phyloP scores from a whole-genome alignment of 2,113 vertebrate genomes.

The Thomomys bottae region DNA sequence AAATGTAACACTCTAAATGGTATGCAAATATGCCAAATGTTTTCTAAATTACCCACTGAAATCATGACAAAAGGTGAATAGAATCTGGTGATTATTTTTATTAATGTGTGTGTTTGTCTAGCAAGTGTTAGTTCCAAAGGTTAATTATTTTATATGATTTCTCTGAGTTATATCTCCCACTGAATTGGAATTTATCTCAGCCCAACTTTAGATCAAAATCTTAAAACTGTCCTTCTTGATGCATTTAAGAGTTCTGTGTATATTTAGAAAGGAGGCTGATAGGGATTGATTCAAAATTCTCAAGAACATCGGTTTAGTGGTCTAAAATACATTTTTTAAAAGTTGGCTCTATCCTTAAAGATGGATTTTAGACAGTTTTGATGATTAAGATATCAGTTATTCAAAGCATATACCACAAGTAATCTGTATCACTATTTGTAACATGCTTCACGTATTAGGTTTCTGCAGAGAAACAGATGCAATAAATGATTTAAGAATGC shows the following conservation, averaged over 20 bases:
- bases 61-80: conserved; percentile 80
- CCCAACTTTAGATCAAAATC: conserved; percentile 42
- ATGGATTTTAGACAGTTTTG: background rate
- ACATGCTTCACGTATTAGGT: background rate
- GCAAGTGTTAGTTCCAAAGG: conserved; percentile 84
- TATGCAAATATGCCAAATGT: conserved; percentile 79
- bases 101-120: conserved; percentile 76
- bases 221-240: conserved; percentile 27
- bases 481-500: background rate
- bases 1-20: conserved; percentile 45
- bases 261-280: background rate
- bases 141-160: conserved; percentile 87
- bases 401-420: background rate
- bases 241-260: background rate
- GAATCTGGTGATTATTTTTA: conserved; percentile 83
- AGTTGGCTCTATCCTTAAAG: background rate
- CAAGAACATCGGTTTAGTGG: background rate
- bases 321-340: background rate
- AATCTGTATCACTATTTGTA: background rate
- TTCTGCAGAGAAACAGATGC: background rate
- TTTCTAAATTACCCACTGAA: conserved; percentile 79
- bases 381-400: background rate
- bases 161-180: conserved; percentile 69
- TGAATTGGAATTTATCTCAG: conserved; percentile 69
- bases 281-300: background rate